Conservation (phyloP, 2,888 invertebrate species). For the Cecidostiba fungosa region DNA sequence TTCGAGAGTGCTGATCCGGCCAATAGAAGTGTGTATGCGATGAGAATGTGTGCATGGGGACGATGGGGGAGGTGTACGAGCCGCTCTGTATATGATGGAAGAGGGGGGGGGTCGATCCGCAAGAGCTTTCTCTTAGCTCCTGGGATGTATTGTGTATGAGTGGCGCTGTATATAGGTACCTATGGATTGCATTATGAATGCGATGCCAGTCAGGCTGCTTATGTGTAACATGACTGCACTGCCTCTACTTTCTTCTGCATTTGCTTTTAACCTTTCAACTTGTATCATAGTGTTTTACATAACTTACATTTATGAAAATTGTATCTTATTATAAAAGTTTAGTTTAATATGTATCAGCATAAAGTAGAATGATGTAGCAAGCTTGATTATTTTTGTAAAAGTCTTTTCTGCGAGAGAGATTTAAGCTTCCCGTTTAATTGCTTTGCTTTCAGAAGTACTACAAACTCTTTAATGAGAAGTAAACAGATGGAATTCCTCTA, state of each 20-base stretch:
- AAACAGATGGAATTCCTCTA: conserved; percentile 13
- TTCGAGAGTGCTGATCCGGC: conserved; percentile 76
- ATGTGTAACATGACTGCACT: conserved; percentile 68
- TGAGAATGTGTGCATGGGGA: not conserved
- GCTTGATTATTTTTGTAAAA: conserved; percentile 16
- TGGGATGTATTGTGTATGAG: conserved; percentile 13
- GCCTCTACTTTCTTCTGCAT: conserved; percentile 64
- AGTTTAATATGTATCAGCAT: conserved; percentile 17
- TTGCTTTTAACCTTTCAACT: no score
- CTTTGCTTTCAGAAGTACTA: conserved; percentile 19
- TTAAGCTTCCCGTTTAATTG: not conserved
- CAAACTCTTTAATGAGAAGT: not conserved
- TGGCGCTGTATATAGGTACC: conserved; percentile 63
- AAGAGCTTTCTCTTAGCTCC: conserved; percentile 19
- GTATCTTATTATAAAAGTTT: conserved; percentile 9
- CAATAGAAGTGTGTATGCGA: conserved; percentile 65
- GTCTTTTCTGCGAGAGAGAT: not conserved
- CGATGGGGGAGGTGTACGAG: conserved; percentile 51
- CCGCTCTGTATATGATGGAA: conserved; percentile 24
- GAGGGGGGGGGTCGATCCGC: conserved; percentile 67
- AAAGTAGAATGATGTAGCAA: not conserved
- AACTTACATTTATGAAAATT: no score
- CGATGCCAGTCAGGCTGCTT: conserved; percentile 74
- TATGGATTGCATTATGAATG: conserved; percentile 73
- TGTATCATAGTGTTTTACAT: no score